Percentiles rank a stretch among this genome's conserved stretches.
Evolutionary conservation across 2,113 vertebrate species (phyloP).

Genomic region (Corynorhinus townsendii): DNA sequence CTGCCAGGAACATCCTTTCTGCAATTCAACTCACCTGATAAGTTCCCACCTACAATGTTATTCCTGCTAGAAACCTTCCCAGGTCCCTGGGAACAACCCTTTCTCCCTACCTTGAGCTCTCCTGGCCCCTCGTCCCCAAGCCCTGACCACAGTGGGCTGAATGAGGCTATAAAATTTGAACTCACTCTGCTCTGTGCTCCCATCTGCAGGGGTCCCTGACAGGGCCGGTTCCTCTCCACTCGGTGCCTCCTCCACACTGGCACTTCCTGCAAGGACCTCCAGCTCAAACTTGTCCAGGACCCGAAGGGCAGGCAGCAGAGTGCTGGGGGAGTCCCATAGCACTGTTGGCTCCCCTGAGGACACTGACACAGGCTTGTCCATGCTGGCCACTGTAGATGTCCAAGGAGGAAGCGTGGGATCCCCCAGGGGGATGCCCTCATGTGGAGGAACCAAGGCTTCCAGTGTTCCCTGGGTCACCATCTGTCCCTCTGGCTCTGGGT

Average conservation of each 20-base stretch:
- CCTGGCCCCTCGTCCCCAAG: neutral
- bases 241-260: neutral
- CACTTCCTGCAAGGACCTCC: neutral
- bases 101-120: neutral
- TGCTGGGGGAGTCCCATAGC: neutral
- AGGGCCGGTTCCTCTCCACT: slow-evolving; percentile 33
- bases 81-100: neutral
- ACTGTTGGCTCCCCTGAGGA: neutral
- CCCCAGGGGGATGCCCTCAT: rapidly evolving
- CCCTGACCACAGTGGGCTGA: neutral
- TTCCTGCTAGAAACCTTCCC: neutral
- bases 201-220: slow-evolving; percentile 17
- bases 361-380: neutral
- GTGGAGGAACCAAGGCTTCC: neutral
- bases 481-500: neutral
- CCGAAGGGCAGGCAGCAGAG: neutral
- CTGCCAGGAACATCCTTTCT: neutral
- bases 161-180: rapidly evolving
- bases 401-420: rapidly evolving
- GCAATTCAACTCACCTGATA: neutral
- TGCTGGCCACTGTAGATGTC: neutral
- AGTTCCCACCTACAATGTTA: neutral
- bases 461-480: neutral
- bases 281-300: neutral
- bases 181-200: slow-evolving; percentile 69